Evolutionary conservation across 2,113 vertebrate genomes (phyloP).

Genomic region (Dicentrarchus labrax): DNA sequence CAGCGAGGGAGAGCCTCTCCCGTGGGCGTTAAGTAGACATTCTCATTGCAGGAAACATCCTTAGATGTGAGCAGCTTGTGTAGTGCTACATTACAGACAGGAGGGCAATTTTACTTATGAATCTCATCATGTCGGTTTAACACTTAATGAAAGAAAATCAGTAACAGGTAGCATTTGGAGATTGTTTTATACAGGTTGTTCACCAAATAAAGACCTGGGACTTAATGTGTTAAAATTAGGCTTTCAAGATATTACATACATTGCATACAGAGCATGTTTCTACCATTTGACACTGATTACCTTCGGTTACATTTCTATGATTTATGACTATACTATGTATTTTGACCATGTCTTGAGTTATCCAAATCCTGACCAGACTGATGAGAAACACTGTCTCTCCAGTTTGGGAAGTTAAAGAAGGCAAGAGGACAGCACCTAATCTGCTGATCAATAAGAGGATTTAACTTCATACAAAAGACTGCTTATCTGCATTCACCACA

Average conservation of each 20-base stretch:
- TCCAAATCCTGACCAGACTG: constrained; percentile 19
- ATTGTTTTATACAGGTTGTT: neutral
- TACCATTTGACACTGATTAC: neutral
- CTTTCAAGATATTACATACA: neutral
- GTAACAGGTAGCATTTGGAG: neutral
- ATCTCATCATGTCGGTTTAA: constrained; percentile 14
- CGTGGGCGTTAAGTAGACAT: constrained; percentile 22
- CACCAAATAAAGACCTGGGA: neutral
- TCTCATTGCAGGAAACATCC: constrained; percentile 8
- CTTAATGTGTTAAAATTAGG: neutral
- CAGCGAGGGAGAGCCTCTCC: constrained; percentile 36
- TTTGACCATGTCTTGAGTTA: constrained; percentile 32
- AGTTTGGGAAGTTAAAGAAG: constrained; percentile 56
- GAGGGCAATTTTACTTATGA: constrained; percentile 22
- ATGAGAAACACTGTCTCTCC: constrained; percentile 2
- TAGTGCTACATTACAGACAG: constrained; percentile 22
- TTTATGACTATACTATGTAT: neutral
- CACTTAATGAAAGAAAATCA: neutral
- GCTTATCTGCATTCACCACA: constrained; percentile 70
- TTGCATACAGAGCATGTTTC: neutral
- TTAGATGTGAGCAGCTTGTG: constrained; percentile 33
- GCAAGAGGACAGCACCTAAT: constrained; percentile 54
- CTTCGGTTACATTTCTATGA: neutral
- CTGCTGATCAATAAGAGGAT: constrained; percentile 74
- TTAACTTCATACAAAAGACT: constrained; percentile 64